These are phyloP conservation scores for Epistrophella euchroma DNA, from an alignment of 2,888 invertebrate genomes.

Conservation along the genomic window DNA sequence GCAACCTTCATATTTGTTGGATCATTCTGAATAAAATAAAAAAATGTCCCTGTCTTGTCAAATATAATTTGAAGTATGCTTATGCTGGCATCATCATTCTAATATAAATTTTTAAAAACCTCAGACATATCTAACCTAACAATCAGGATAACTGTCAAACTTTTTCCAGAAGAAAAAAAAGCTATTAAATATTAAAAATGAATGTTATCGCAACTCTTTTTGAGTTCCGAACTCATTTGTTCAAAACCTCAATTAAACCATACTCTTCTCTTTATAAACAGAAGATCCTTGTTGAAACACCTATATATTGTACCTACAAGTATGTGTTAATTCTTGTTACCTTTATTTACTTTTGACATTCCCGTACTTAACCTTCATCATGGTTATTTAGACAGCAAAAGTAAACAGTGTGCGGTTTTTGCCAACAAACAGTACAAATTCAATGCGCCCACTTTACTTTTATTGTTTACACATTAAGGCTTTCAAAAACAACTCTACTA, in stretches of 20 bases:
- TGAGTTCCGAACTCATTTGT: background rate
- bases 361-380: constrained; percentile 40
- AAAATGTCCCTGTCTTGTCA: background rate
- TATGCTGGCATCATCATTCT: background rate
- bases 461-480: constrained; percentile 44
- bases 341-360: constrained; percentile 30
- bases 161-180: background rate
- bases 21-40: background rate
- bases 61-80: background rate
- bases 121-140: background rate
- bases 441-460: constrained; percentile 40
- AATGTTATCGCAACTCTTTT: constrained; percentile 10
- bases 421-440: constrained; percentile 28
- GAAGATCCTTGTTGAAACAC: background rate
- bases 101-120: background rate
- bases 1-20: background rate
- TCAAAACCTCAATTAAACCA: constrained; percentile 15
- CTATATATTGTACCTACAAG: no score
- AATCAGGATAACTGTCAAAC: constrained; percentile 9
- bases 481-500: constrained; percentile 42
- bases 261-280: background rate
- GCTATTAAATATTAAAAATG: constrained; percentile 4
- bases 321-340: constrained; percentile 16
- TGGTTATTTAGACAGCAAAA: constrained; percentile 38
- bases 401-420: constrained; percentile 36